Conservation (phyloP, 2,113 vertebrate genomes). For the Bubalus kerabau region DNA sequence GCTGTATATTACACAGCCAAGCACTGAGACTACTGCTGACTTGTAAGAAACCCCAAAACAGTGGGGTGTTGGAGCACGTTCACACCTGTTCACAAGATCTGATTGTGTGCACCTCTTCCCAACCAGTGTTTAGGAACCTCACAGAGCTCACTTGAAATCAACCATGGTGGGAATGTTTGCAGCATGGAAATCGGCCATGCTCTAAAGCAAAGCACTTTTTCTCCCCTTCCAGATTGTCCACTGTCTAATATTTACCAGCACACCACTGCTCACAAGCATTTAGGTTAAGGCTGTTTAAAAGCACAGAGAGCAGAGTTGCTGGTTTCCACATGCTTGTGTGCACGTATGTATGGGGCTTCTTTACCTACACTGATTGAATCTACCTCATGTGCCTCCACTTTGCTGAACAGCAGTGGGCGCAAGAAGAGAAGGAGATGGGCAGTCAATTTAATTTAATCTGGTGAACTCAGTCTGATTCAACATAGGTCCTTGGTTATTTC, state of each 20-base stretch:
- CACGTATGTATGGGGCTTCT: accelerated
- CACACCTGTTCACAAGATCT: not conserved
- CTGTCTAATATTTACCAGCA: not conserved
- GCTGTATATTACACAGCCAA: not conserved
- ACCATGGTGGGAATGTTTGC: accelerated
- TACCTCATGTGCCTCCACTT: not conserved
- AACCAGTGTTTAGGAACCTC: not conserved
- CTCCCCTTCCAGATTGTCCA: no score
- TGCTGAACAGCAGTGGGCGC: not conserved
- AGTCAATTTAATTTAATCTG: not conserved
- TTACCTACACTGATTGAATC: no score
- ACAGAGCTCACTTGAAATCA: not conserved
- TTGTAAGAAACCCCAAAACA: not conserved
- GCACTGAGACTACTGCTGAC: not conserved
- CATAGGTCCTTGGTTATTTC: not conserved
- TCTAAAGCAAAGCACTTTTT: not conserved
- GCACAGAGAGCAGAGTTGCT: not conserved
- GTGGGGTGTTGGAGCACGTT: accelerated
- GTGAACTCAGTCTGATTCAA: not conserved
- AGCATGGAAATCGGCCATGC: accelerated
- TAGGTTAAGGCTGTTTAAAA: not conserved
- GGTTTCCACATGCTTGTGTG: not conserved
- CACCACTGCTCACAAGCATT: not conserved
- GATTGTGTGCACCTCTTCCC: no score
- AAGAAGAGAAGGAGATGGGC: not conserved